Evolutionary conservation across 2,797 vertebrate genomes (phyloP), one percentile per base, ranked within the genome.

Genomic region (Rhinichthys osculus): DNA sequence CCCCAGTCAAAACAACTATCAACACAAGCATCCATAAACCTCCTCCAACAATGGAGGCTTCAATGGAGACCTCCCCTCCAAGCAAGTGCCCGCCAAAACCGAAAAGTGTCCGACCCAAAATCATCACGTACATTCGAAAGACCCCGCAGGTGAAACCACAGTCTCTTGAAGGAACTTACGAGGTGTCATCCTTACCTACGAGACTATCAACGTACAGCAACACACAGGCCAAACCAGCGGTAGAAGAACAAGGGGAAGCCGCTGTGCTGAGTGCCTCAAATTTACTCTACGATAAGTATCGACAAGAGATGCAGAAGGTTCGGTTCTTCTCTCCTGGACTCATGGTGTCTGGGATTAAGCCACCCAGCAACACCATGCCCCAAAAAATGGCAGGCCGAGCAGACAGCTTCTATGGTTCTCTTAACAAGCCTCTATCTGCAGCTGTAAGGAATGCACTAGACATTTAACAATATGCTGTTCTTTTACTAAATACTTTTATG

Each of bases 71-170:
- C 85, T 93, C 93, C 6, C 92, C 93, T 50, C 95, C 95, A 40
- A 93, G 97, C 52, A 96, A 95, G 91, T 93, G 92, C 17, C 87
- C 84, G 21, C 95, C 96, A 1, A 99, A 98, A 87, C 97, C 98
- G 84, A 99, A 99, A 93, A 97, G 96, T 0, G 97, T 98, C 78
- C 96, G 98, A 7, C 98, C 98, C 74, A 99, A 99, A 95, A 99
- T 99, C 89, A 99, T 99, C 78, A 99, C 98, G 0, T 99, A 97
- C n/a, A 96, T 99, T 67, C 93, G 98, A 23, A 98, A 98, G 90
- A 97, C 94, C 86, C 97, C 97, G 19, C 97, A 97, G 82, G 93
- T 97, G 0, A 95, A 97, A 27, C 93, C 96, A 67, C 97, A 97
- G 89, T 90, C 85, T 72, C 92, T 95, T 0, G 97, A 98, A 1